Conservation (phyloP, 2,888 invertebrate genomes). For the Antheraea yamamai region DNA sequence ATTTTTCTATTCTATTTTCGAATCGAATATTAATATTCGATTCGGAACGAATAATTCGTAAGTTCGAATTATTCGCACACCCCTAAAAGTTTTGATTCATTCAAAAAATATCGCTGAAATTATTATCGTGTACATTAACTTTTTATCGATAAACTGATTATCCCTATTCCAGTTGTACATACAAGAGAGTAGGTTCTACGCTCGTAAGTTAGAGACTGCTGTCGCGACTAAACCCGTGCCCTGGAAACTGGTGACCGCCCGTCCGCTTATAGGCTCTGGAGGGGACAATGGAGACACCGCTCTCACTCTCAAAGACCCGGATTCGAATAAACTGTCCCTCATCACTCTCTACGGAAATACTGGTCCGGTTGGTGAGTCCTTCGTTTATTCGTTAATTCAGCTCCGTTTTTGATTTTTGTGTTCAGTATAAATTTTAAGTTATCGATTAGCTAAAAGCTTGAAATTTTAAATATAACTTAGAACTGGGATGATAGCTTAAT, state of each 20-base stretch:
- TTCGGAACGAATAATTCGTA: no score
- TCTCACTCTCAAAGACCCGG: slow-evolving; percentile 52
- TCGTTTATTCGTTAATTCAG: neutral
- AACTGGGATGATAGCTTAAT: no score
- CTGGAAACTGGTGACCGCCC: slow-evolving; percentile 88
- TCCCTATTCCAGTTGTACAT: slow-evolving; percentile 82
- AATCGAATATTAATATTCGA: no score
- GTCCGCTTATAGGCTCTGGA: slow-evolving; percentile 63
- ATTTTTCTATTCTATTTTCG: no score
- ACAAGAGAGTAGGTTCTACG: slow-evolving; percentile 80
- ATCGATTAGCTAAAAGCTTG: no score
- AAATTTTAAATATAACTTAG: no score
- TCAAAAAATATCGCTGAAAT: no score
- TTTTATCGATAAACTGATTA: neutral
- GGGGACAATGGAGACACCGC: slow-evolving; percentile 55
- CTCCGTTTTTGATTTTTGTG: neutral
- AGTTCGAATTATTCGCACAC: no score
- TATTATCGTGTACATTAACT: no score
- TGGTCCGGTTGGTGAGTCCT: slow-evolving; percentile 83
- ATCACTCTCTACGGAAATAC: slow-evolving; percentile 88
- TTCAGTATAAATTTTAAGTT: no score
- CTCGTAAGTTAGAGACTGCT: slow-evolving; percentile 55
- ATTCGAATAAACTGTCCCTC: slow-evolving; percentile 83
- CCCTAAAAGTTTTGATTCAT: no score
- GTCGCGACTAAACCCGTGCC: slow-evolving; percentile 79